Base-by-base conservation (phyloP, 2,113 vertebrate genomes). In the Herpetotheres cachinnans region DNA sequence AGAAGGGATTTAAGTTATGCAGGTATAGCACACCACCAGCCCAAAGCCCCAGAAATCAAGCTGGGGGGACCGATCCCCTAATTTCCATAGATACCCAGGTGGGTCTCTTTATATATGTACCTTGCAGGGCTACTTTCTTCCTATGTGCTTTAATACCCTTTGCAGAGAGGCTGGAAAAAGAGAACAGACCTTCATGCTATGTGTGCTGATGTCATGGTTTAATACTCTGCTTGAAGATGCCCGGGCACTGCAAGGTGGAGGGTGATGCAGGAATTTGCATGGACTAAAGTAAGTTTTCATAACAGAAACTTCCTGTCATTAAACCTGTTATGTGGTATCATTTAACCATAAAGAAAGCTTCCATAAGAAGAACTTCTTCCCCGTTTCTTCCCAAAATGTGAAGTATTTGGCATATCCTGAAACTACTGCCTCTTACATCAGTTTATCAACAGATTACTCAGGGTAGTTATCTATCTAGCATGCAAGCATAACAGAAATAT, bases 21-120 rank as follows among this genome's bases (percentile, higher is more conserved):
- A 66, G 27, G 38, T 42, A 11, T 11, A 66, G 73, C n/a, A 24
- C 32, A 52, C 1, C 65, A 38, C 12, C 26, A 69, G 13, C 65
- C 18, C 8, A 32, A 29, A 70, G 70, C 42, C 36, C 32, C 54
- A 7, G 0, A 59, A 88, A 13, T 47, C 27, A 13, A 5, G 1
- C 16, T 1, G 4, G 2, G 7, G 18, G 25, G 7, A 8, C 13
- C 19, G 40, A 20, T 76, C 11, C 40, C 25, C 6, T 55, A 1
- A 20, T 71, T 89, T 36, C 77, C 44, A 5, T 13, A 17, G 36
- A 9, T 72, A 2, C 47, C 32, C 32, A 46, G 19, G 8, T 27
- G 50, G 19, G 7, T 27, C 46, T 78, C 1, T 54, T 30, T 20
- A 0, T 14, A 3, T 6, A 32, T 70, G 29, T 32, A 30, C 17